phyloP scores from a whole-genome alignment of 2,113 vertebrate genomes.

The Cebus imitator region DNA sequence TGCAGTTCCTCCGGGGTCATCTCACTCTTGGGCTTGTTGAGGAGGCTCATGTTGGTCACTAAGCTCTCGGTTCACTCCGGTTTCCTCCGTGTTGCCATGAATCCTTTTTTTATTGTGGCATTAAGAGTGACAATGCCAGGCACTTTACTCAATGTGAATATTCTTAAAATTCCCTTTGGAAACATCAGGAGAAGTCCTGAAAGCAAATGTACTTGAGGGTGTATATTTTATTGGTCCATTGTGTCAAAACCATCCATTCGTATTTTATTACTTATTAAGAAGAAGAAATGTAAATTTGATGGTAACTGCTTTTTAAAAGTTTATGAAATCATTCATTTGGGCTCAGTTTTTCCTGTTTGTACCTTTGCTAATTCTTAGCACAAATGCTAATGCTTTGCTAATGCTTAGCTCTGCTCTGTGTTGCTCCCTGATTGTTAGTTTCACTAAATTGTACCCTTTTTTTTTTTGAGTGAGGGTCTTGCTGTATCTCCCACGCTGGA shows the following conservation, averaged over 20 bases:
- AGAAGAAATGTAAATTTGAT: slow-evolving; percentile 15
- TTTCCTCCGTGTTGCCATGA: no score
- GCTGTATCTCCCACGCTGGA: not conserved
- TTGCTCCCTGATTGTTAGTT: not conserved
- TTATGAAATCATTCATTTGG: not conserved
- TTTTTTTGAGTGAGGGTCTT: not conserved
- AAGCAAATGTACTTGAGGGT: not conserved
- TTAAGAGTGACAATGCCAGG: not conserved
- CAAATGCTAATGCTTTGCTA: not conserved
- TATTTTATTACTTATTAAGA: not conserved
- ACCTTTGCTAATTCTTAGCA: not conserved
- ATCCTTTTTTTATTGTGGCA: not conserved
- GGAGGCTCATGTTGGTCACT: slow-evolving; percentile 83
- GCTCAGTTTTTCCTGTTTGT: not conserved
- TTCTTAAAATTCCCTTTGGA: not conserved
- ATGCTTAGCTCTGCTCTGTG: not conserved
- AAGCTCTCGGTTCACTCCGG: no score
- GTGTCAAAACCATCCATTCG: not conserved
- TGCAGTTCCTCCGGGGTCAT: slow-evolving; percentile 97
- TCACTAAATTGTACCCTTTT: not conserved
- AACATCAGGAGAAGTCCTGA: not conserved
- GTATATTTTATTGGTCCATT: not conserved
- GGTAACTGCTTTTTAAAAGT: not conserved
- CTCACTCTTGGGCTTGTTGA: slow-evolving; percentile 97
- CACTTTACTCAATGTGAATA: slow-evolving; percentile 12